Percentiles rank a stretch among this genome's conserved stretches.
Evolutionary conservation across 2,797 vertebrate genomes (phyloP).

Genomic region (Trachurus trachurus): DNA sequence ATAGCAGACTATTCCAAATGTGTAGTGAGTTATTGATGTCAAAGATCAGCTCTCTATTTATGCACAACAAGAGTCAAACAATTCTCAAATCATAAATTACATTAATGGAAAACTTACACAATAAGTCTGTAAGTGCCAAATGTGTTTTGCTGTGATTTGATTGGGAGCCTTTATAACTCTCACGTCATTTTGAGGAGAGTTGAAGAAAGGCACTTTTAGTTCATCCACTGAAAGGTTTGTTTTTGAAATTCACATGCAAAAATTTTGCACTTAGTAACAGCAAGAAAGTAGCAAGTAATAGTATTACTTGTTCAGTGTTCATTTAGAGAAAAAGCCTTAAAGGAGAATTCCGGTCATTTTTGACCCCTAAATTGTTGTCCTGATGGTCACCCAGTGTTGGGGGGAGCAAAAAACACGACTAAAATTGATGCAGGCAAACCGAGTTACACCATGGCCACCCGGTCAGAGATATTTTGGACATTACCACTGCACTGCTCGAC

Average conservation of each 20-base stretch:
- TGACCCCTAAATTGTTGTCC: too few relatives aligned
- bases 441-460: too few relatives aligned
- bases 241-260: neutral
- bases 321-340: too few relatives aligned
- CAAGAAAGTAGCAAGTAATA: too few relatives aligned
- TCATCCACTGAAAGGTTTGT: neutral
- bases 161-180: neutral
- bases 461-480: too few relatives aligned
- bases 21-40: constrained; percentile 35
- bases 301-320: too few relatives aligned
- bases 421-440: too few relatives aligned
- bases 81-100: neutral
- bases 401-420: too few relatives aligned
- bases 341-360: too few relatives aligned
- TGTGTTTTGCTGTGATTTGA: constrained; percentile 7
- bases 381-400: too few relatives aligned
- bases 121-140: neutral
- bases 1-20: constrained; percentile 18
- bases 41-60: constrained; percentile 17
- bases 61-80: constrained; percentile 1
- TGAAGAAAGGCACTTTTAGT: neutral
- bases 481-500: too few relatives aligned
- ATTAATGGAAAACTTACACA: neutral
- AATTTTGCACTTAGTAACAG: too few relatives aligned
- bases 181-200: neutral